These are phyloP conservation scores for Proterorhinus semilunaris DNA, from an alignment of 2,113 vertebrate genomes.

Conservation along the genomic window DNA sequence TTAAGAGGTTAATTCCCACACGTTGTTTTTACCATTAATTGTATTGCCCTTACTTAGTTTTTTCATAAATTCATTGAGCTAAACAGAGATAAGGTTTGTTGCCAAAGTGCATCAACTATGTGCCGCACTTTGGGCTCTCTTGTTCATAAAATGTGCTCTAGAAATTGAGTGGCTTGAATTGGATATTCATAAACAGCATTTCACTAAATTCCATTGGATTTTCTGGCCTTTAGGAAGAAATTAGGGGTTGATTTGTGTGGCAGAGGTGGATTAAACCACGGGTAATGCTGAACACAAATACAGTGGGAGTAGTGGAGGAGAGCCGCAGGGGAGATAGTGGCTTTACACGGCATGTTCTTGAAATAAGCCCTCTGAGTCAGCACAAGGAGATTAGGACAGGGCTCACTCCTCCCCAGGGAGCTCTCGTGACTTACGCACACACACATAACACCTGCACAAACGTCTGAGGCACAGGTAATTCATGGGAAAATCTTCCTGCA, in stretches of 20 bases:
- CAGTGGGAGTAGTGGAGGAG: constrained; percentile 36
- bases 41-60: too few relatives aligned
- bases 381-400: constrained; percentile 63
- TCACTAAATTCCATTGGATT: constrained; percentile 13
- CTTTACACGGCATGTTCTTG: constrained; percentile 58
- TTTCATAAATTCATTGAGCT: too few relatives aligned
- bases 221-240: constrained; percentile 45
- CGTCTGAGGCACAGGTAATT: not conserved
- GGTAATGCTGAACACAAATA: constrained; percentile 51
- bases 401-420: constrained; percentile 49
- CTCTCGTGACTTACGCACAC: constrained; percentile 22
- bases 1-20: too few relatives aligned
- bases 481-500: constrained; percentile 1
- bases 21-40: too few relatives aligned
- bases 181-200: not conserved
- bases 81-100: too few relatives aligned
- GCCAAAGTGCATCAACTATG: too few relatives aligned
- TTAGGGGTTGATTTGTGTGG: constrained; percentile 46
- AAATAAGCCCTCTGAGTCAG: constrained; percentile 71
- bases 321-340: constrained; percentile 50
- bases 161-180: not conserved
- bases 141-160: not conserved
- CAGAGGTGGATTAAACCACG: constrained; percentile 54
- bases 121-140: too few relatives aligned
- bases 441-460: not conserved